Conservation (phyloP, 2,888 invertebrate species). For the Campaea margaritaria region DNA sequence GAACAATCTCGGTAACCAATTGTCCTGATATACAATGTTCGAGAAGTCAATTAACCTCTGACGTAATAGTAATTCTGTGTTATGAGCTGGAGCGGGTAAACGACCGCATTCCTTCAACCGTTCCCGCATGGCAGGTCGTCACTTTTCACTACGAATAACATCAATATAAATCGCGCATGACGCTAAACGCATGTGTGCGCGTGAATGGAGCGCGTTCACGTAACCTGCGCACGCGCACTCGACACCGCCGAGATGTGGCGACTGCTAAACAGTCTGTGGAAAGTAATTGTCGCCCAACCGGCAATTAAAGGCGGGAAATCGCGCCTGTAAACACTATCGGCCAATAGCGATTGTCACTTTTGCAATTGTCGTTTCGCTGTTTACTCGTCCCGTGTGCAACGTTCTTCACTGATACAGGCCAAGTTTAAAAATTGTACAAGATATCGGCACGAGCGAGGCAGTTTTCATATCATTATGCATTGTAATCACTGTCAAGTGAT, state of each 20-base stretch:
- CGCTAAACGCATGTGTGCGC: conserved; percentile 27
- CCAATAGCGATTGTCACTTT: not conserved
- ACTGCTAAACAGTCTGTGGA: conserved; percentile 2
- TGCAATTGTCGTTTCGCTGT: not conserved
- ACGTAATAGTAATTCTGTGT: not conserved
- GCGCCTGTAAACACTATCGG: conserved; percentile 1
- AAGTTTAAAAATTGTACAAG: too few species aligned
- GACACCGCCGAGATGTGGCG: not conserved
- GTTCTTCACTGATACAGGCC: too few species aligned
- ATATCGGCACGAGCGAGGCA: too few species aligned
- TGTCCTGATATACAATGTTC: not conserved
- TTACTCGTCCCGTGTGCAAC: not conserved
- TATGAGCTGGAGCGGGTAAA: conserved; percentile 19
- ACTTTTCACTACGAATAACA: conserved; percentile 34
- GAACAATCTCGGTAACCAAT: too few species aligned
- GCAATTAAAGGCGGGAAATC: conserved; percentile 10
- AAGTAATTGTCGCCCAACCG: conserved; percentile 3
- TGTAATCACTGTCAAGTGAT: not conserved
- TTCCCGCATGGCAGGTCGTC: conserved; percentile 22
- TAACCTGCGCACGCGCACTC: conserved; percentile 27
- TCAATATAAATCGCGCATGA: conserved; percentile 31
- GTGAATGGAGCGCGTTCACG: conserved; percentile 35
- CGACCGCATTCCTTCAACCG: conserved; percentile 25
- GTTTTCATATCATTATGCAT: too few species aligned
- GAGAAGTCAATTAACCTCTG: not conserved